Evolutionary conservation across 2,888 invertebrate genomes (phyloP).

Genomic region (Drosophila incognita): DNA sequence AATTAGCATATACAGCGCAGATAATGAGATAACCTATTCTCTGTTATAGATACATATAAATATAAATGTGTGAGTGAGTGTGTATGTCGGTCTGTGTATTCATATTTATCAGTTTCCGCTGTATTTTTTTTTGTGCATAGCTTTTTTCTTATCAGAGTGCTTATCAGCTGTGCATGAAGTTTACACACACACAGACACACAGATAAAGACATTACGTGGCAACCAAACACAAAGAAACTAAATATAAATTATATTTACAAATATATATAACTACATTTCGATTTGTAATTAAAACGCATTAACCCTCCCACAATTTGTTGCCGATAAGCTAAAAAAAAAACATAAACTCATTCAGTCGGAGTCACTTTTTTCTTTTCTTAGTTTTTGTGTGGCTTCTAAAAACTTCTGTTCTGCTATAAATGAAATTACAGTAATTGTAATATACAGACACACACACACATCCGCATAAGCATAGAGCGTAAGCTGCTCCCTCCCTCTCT

Average conservation of each 20-base stretch:
- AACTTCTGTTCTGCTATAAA: constrained; percentile 35
- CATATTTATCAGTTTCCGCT: constrained; percentile 25
- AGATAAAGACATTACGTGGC: constrained; percentile 35
- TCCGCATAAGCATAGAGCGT: constrained; percentile 2
- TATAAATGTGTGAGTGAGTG: neutral
- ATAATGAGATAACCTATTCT: constrained; percentile 34
- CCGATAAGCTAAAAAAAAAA: constrained; percentile 32
- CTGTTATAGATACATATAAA: neutral
- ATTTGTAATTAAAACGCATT: constrained; percentile 30
- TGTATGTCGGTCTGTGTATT: neutral
- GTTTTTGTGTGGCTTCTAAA: constrained; percentile 16
- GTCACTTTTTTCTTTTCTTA: neutral
- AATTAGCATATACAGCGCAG: constrained; percentile 8
- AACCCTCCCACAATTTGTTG: constrained; percentile 27
- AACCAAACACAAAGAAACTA: constrained; percentile 7
- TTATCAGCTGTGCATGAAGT: constrained; percentile 32
- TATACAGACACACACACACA: constrained; percentile 8
- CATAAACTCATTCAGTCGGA: neutral
- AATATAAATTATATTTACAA: neutral
- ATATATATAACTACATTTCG: neutral
- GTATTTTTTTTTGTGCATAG: neutral
- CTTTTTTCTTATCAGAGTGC: constrained; percentile 31
- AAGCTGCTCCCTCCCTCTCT: constrained; percentile 3
- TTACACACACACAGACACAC: constrained; percentile 1
- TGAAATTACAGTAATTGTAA: constrained; percentile 46